Percentiles rank a stretch among this genome's conserved stretches.
Conservation (phyloP, 2,113 vertebrate species). For the Aramus guarauna region DNA sequence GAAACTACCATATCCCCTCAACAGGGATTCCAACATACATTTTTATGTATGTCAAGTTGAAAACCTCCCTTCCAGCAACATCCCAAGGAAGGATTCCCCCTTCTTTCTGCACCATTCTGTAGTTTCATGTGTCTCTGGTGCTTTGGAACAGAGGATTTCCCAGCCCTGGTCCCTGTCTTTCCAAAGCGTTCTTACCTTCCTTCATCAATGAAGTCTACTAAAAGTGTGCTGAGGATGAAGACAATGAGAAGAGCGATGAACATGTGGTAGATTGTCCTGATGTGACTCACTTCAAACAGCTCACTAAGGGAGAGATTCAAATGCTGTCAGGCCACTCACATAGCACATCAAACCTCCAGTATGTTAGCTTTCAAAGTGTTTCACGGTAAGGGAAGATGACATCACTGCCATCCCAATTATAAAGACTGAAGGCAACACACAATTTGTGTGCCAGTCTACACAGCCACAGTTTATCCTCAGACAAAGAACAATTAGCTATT, state of each 20-base stretch:
- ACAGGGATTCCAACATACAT: background rate
- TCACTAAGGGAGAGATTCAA: constrained; percentile 76
- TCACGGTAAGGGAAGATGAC: background rate
- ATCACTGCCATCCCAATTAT: background rate
- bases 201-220: constrained; percentile 94
- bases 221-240: constrained; percentile 92
- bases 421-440: background rate
- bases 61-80: background rate
- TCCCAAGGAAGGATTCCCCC: background rate
- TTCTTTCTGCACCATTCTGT: background rate
- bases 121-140: background rate
- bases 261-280: constrained; percentile 98
- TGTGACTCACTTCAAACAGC: constrained; percentile 97
- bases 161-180: background rate
- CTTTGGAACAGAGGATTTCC: background rate
- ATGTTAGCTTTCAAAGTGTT: background rate
- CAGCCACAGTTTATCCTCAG: background rate
- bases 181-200: constrained; percentile 82
- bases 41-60: background rate
- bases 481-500: background rate
- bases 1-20: background rate
- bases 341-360: background rate
- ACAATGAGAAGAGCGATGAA: constrained; percentile 95
- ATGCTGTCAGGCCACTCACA: background rate
- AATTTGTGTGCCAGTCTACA: background rate